A percentile compares a stretch with the other conserved stretches of the same genome.
Conservation (phyloP, 1,140 invertebrate genomes). For the Asobara japonica region DNA sequence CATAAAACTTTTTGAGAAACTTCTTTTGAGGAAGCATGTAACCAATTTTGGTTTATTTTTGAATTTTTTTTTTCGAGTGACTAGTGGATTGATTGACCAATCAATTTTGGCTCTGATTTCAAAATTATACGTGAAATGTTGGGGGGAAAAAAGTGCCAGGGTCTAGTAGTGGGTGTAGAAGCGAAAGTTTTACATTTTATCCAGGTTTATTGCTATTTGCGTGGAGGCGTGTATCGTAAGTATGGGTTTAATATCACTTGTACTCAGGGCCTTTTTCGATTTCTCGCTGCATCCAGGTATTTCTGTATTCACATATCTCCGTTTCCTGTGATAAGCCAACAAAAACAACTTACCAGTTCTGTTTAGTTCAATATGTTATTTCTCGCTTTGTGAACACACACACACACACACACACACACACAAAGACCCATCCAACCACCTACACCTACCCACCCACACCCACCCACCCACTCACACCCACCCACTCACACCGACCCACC, state of each 20-base stretch:
- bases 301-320: neutral
- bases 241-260: neutral
- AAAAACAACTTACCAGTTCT: neutral
- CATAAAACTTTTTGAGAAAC: neutral
- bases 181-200: constrained; percentile 13
- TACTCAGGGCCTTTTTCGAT: neutral
- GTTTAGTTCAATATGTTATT: too few species aligned
- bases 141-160: neutral
- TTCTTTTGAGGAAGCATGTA: too few species aligned
- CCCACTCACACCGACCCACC: too few species aligned
- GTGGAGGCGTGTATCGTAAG: neutral
- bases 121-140: neutral
- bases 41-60: too few species aligned
- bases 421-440: too few species aligned
- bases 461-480: too few species aligned
- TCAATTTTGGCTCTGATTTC: neutral
- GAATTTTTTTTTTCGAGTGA: too few species aligned
- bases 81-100: too few species aligned
- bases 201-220: constrained; percentile 1
- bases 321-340: neutral
- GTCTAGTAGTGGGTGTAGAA: constrained; percentile 5
- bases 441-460: too few species aligned
- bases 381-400: too few species aligned
- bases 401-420: too few species aligned
- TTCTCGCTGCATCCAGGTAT: neutral